Evolutionary conservation across 2,888 invertebrate species (phyloP), one percentile per base, ranked within the genome.

Genomic region (Melangyna quadrimaculata): DNA sequence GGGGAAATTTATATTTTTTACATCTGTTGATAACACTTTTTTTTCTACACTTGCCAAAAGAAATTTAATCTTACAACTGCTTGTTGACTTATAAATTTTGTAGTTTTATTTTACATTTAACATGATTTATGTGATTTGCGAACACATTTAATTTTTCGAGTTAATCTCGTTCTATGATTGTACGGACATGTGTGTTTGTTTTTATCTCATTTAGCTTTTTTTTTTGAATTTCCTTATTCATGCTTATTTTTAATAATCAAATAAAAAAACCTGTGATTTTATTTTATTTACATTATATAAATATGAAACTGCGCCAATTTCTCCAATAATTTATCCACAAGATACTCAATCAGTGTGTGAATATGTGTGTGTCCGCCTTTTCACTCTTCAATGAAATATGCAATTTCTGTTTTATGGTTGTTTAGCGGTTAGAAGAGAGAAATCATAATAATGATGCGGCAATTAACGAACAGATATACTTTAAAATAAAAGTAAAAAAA

Each of bases 401-500:
- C 45, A 55, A 27, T 55, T 65, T 72, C 37, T 24, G 55, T 67
- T 67, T 59, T 59, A 27, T 29, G 9, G 19, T 12, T 10, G 14
- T 10, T 67, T 14, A 51, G 4, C 17, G 40, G 43, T n/a, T 29
- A 51, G 57, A 55, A 32, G 71, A 67, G 67, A 67, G 72, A 77
- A 81, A 59, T 81, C 67, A 81, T 81, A 77, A 81, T 72, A 78
- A 67, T 77, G 72, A 72, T 72, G 59, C 43, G 67, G 57, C 78
- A 78, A 78, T 78, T 78, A 81, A 72, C 57, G 71, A 77, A 40
- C 65, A 48, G 55, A 75, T 74, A 61, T 57, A 55, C 10, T 57
- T 57, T 12, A 37, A 24, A 65, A 81, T 37, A 45, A 19, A 37
- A 27, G 12, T 37, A 35, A 72, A 75, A 74, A 57, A 48, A 59